Evolutionary conservation across 2,797 vertebrate genomes (phyloP), one percentile per base, ranked within the genome.

Genomic region (Labeo calbasu): DNA sequence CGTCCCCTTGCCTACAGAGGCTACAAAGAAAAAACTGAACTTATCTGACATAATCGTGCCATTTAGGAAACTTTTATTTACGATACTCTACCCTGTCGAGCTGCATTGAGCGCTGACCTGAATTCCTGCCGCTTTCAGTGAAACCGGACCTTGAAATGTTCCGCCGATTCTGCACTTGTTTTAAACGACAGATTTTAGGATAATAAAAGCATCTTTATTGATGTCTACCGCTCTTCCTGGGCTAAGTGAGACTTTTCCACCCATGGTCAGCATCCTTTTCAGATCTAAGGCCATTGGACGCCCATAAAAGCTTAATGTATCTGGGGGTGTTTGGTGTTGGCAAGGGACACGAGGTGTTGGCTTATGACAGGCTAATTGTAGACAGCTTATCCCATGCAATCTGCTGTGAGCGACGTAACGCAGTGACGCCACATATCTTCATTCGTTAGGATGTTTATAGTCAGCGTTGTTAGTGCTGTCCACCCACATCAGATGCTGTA

Each of bases 401-500:
- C 71, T 72, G 70, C 28, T 68, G 23, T n/a, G 46, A 82, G 73
- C 77, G 50, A 77, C 25, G 55, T 13, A 84, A 81, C 5, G 9
- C 21, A 1, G 59, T 86, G 86, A 85, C 69, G 51, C 14, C 57
- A 75, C 70, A 65, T 21, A 32, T 43, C 46, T 63, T 82, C 73
- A 82, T 66, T 51, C 50, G 23, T 32, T 53, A 19, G 40, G 83
- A 61, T 85, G 87, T 89, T 89, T 88, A 85, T 50, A 87, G 28
- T 59, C 13, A 6, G 46, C 13, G 36, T 76, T 78, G 72, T 84
- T 71, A 72, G 32, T 57, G 50, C 48, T 78, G 75, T 59, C 84
- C 81, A 82, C 87, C 85, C 43, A 87, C 84, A 73, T 61, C 68
- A 53, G 70, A 53, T 5, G 14, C 48, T 59, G 69, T 82, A 55